Evolutionary conservation across 2,113 vertebrate genomes (phyloP), one percentile per base, ranked within the genome.

Genomic region (Channa maculata): DNA sequence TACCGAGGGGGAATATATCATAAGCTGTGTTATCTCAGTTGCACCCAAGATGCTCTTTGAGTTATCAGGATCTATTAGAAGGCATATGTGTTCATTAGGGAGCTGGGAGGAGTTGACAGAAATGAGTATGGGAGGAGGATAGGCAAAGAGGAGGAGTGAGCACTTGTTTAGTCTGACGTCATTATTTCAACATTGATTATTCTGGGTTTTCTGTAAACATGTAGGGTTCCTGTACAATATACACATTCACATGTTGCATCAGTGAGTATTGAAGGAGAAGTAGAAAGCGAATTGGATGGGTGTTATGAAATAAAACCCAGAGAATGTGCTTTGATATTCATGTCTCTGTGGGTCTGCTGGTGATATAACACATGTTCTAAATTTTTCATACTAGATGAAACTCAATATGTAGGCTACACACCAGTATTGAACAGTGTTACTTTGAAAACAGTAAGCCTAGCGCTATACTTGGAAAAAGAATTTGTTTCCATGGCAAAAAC

Each of bases 351-450:
- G 87, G 77, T 82, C 66, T 64, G 77, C 48, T 82, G 88, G 79
- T 89, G 91, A 90, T 88, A 86, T 86, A 88, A 89, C 81, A 44
- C 79, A 55, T 24, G 65, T 71, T 75, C 66, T 89, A 68, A 84
- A 91, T 90, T 72, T 91, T 90, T 92, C 65, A 91, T 85, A 59
- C 5, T 73, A 83, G 88, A 91, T 90, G 88, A 92, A 90, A 90
- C 53, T 11, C 62, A 44, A 48, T 85, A 86, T 91, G 82, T 84
- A 83, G 90, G 83, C 80, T 86, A 84, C 80, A 79, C 81, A 69
- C 48, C 69, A 70, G 77, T 33, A 49, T 50, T 68, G 85, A 83
- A 85, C 75, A 68, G 58, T 5, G n/a, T 55, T 54, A 39, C 77
- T 86, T 80, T 68, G 54, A 68, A 84, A 85, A 59, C 65, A 67